Base-by-base conservation (phyloP, 2,113 vertebrate species). In the Sylvia atricapilla region DNA sequence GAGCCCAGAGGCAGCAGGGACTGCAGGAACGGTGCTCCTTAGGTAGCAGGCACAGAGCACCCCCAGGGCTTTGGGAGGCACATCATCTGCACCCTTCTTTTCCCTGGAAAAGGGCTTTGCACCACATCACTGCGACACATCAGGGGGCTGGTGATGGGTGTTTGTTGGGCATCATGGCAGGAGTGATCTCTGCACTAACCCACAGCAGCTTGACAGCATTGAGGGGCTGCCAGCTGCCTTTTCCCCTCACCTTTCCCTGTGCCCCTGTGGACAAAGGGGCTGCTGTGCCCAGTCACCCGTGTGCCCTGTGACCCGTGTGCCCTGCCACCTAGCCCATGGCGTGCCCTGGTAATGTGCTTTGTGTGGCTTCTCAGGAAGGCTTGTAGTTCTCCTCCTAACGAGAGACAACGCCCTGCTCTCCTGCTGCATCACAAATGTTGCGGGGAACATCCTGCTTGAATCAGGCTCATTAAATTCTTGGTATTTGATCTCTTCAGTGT, bases 381-480 rank as follows among this genome's bases (percentile, higher is more conserved):
- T 37, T 20, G 49, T 60, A 41, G 43, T 7, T 64, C 13, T 73
- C 31, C 50, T 55, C 62, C 20, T 35, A 25, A 55, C 0, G 2
- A 90, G 52, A 90, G 53, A 67, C 50, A 44, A 2, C 55, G 21
- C 39, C 4, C 5, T n/a, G 60, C 52, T 49, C 27, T 47, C 53
- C 25, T 44, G 25, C 59, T 25, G 68, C 81, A 1, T 33, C 47
- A 13, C 72, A 15, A 56, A 25, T 43, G 66, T 83, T 31, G 60
- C 62, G 14, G 84, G 58, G 66, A 63, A n/a, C 35, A 2, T 43
- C 86, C 47, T 66, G 78, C 56, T 70, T 59, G 56, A 72, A 56
- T 66, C 52, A 47, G 64, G 76, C 55, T 95, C 43, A 84, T 97
- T 96, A 94, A 93, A 95, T 83, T 44, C 22, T 33, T 64, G 68